phyloP scores from a whole-genome alignment of 2,797 vertebrate genomes.

The Clarias platycephalus region DNA sequence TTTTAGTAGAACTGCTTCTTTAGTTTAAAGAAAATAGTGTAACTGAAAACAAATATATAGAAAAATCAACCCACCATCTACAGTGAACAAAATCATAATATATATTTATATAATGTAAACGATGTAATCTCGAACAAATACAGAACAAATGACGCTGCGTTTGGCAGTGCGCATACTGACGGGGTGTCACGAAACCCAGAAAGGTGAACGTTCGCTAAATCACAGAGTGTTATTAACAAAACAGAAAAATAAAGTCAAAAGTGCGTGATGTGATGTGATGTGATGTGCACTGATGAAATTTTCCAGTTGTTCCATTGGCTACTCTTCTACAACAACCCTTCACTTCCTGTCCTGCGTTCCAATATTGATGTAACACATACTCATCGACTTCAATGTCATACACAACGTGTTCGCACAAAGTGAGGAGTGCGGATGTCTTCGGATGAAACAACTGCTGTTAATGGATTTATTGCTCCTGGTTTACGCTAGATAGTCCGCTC shows the following conservation, averaged over 20 bases:
- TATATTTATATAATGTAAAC: not conserved
- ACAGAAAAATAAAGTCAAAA: not conserved
- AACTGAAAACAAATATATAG: not conserved
- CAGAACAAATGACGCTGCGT: not conserved
- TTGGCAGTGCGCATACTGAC: not conserved
- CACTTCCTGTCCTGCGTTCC: conserved; percentile 14
- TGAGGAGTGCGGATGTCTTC: no score
- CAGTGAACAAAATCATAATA: not conserved
- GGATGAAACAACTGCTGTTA: not conserved
- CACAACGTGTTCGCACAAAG: not conserved
- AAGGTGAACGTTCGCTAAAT: not conserved
- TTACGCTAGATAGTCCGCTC: not conserved
- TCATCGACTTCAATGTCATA: not conserved
- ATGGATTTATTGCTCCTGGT: conserved; percentile 15
- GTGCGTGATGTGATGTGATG: not conserved
- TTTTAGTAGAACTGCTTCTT: not conserved
- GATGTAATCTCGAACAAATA: not conserved
- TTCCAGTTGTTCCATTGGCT: conserved; percentile 1
- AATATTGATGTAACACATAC: not conserved
- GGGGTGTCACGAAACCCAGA: not conserved
- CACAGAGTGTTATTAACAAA: not conserved
- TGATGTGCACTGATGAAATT: conserved; percentile 20
- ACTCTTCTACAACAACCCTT: conserved; percentile 6
- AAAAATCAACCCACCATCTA: not conserved
- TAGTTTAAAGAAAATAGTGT: not conserved